A percentile compares a stretch with the other conserved stretches of the same genome.
These are phyloP conservation scores for Psittacula derbiana DNA, from an alignment of 2,797 vertebrate species.

Conservation along the genomic window DNA sequence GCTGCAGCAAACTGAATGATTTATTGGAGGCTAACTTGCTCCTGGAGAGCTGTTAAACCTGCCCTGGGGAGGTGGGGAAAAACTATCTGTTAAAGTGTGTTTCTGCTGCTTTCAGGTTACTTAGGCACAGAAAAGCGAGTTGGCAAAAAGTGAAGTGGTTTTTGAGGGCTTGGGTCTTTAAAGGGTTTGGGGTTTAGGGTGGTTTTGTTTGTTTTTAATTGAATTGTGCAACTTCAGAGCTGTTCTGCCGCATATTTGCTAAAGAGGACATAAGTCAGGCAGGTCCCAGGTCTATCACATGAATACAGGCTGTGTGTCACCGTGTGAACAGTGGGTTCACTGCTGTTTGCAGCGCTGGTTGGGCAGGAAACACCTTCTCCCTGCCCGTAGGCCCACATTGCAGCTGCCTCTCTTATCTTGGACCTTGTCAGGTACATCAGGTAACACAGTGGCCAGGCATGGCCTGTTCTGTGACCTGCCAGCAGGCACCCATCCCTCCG, in stretches of 20 bases:
- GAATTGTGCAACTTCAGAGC: background rate
- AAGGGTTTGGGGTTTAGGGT: background rate
- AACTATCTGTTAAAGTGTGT: background rate
- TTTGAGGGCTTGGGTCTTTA: background rate
- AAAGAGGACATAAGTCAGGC: rapidly evolving
- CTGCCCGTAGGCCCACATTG: background rate
- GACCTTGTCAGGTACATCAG: background rate
- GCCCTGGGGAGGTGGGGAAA: background rate
- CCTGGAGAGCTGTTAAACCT: background rate
- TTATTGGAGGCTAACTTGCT: background rate
- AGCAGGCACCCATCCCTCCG: background rate
- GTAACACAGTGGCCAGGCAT: background rate
- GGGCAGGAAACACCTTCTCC: background rate
- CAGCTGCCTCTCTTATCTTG: background rate
- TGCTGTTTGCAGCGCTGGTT: background rate
- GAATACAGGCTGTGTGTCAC: background rate
- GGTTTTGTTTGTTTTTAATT: background rate
- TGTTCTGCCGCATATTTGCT: background rate
- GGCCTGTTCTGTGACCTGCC: background rate
- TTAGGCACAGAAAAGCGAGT: background rate
- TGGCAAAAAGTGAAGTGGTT: background rate
- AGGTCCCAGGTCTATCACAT: too few species aligned
- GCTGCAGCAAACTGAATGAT: background rate
- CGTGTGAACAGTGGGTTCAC: background rate
- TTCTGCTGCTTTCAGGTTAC: background rate